These are phyloP conservation scores for Drosophila varians DNA, from an alignment of 1,140 invertebrate genomes.

Conservation along the genomic window DNA sequence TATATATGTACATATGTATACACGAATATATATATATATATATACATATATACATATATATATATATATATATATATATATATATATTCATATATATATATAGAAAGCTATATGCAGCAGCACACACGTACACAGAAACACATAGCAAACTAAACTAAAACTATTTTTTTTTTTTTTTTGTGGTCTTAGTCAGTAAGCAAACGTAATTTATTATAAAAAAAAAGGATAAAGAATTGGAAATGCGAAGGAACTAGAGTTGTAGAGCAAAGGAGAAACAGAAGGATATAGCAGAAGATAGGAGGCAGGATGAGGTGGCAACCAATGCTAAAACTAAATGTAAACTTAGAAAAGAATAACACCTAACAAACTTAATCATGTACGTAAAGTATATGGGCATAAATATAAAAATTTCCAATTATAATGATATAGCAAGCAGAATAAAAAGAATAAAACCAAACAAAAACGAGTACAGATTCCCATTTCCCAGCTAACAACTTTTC, in stretches of 20 bases:
- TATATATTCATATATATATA: constrained; percentile 22
- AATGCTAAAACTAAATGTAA: constrained; percentile 69
- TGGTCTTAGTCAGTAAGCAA: constrained; percentile 68
- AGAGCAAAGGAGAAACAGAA: background rate
- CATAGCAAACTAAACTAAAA: constrained; percentile 62
- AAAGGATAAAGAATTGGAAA: constrained; percentile 34
- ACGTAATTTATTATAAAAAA: constrained; percentile 75
- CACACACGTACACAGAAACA: constrained; percentile 35
- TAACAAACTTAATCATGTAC: constrained; percentile 39
- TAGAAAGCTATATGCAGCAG: constrained; percentile 48
- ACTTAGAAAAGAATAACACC: constrained; percentile 60
- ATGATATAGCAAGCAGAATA: constrained; percentile 42
- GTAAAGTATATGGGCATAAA: constrained; percentile 36
- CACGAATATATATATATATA: constrained; percentile 34
- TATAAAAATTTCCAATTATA: constrained; percentile 52
- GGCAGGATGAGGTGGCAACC: background rate
- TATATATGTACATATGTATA: constrained; percentile 20
- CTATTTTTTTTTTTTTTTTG: constrained; percentile 78
- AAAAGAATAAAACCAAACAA: constrained; percentile 7
- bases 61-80: constrained; percentile 27
- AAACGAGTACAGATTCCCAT: constrained; percentile 1
- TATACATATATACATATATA: constrained; percentile 28
- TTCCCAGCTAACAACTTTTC: constrained; percentile 55
- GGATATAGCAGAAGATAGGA: background rate
- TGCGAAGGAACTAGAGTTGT: background rate